Percentiles rank a stretch among this genome's conserved stretches.
Evolutionary conservation across 2,888 invertebrate genomes (phyloP).

Genomic region (Osmoderma eremita): DNA sequence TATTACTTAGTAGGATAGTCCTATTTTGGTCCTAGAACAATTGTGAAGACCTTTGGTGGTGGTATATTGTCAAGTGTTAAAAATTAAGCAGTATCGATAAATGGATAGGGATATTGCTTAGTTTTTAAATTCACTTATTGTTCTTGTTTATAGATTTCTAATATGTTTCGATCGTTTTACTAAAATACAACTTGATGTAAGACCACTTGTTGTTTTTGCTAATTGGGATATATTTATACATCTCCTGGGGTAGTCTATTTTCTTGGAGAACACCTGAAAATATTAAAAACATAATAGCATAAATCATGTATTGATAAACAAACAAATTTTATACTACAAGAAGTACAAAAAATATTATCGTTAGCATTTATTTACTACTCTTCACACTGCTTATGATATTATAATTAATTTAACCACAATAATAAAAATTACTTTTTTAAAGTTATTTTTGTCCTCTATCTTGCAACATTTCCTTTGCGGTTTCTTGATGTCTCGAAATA

Average conservation of each 20-base stretch:
- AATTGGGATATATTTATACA: conserved; percentile 83
- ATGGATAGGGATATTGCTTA: conserved; percentile 18
- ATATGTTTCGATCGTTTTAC: conserved; percentile 65
- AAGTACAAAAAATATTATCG: not conserved
- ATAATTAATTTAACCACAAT: too few species aligned
- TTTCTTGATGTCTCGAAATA: too few species aligned
- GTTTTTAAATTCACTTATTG: conserved; percentile 12
- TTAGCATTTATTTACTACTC: too few species aligned
- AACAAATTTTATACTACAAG: not conserved
- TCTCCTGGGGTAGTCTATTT: conserved; percentile 83
- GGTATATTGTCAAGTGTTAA: conserved; percentile 19
- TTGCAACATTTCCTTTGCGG: too few species aligned
- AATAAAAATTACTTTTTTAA: too few species aligned
- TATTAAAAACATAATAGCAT: conserved; percentile 16
- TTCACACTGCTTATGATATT: too few species aligned
- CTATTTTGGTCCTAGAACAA: conserved; percentile 40
- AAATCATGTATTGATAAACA: too few species aligned
- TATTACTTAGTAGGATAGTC: conserved; percentile 2
- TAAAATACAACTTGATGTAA: conserved; percentile 84
- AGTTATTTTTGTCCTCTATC: too few species aligned
- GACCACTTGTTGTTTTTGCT: conserved; percentile 79
- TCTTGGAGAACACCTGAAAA: conserved; percentile 82
- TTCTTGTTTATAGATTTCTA: conserved; percentile 58
- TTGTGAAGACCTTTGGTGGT: conserved; percentile 41
- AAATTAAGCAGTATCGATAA: conserved; percentile 26